Conservation (phyloP, 2,888 invertebrate genomes). For the Drosophila lutescens region DNA sequence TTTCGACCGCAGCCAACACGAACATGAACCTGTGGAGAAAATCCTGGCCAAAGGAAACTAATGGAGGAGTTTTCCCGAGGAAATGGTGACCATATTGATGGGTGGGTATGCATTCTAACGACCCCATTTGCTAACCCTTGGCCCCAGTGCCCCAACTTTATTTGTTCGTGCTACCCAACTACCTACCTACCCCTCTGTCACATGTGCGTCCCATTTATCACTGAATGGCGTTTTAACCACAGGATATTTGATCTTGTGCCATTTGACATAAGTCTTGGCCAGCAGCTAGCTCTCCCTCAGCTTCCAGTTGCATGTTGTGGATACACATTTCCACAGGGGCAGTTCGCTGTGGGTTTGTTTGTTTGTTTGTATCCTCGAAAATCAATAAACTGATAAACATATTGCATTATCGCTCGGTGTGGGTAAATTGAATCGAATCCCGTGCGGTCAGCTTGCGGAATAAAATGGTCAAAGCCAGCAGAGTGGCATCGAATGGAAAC, state of each 20-base stretch:
- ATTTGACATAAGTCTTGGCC: constrained; percentile 70
- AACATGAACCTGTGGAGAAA: constrained; percentile 36
- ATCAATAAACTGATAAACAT: constrained; percentile 76
- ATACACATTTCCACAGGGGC: constrained; percentile 51
- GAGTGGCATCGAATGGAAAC: constrained; percentile 30
- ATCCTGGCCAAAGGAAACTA: constrained; percentile 37
- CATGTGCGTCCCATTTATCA: constrained; percentile 73
- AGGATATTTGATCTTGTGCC: constrained; percentile 79
- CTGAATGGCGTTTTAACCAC: constrained; percentile 77
- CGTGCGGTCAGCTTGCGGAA: constrained; percentile 14
- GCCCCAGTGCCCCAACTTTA: constrained; percentile 16
- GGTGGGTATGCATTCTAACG: constrained; percentile 37
- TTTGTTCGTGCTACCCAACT: constrained; percentile 5
- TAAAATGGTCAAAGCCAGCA: constrained; percentile 12
- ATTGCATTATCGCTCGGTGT: constrained; percentile 49
- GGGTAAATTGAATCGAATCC: constrained; percentile 57
- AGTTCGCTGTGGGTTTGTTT: constrained; percentile 21
- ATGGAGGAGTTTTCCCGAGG: constrained; percentile 37
- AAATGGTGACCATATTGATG: constrained; percentile 50
- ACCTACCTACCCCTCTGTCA: background rate
- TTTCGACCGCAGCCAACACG: constrained; percentile 72
- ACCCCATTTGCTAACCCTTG: constrained; percentile 43
- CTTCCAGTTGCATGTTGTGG: constrained; percentile 37
- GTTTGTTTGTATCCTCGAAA: constrained; percentile 50
- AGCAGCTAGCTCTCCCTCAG: constrained; percentile 23